Evolutionary conservation across 2,113 vertebrate species (phyloP).

Genomic region (Parotia lawesii): DNA sequence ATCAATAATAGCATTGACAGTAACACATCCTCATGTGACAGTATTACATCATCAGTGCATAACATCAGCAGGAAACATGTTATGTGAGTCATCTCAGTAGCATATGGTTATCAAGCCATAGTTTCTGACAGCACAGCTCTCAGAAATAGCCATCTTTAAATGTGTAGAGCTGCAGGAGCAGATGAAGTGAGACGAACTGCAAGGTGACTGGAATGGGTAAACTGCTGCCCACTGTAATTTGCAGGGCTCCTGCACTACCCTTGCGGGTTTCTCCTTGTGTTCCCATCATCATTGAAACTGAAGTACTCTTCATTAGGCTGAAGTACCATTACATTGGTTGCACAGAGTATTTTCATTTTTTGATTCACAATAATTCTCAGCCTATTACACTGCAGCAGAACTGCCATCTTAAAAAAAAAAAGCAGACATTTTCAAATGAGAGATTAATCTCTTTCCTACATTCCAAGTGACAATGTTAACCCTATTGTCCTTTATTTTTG

Average conservation of each 20-base stretch:
- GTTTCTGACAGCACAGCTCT: background rate
- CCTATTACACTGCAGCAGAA: background rate
- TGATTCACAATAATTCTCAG: background rate
- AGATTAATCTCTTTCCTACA: background rate
- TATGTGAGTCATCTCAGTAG: background rate
- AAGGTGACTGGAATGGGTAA: background rate
- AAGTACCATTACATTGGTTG: background rate
- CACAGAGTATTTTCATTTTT: background rate
- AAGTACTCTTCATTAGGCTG: conserved; percentile 30
- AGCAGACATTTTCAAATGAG: background rate
- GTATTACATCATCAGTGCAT: background rate
- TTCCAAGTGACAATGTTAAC: background rate
- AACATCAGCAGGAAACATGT: background rate
- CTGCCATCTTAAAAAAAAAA: background rate
- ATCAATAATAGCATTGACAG: background rate
- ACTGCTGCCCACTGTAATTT: background rate
- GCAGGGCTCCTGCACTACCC: background rate
- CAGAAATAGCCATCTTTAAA: background rate
- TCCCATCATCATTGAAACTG: background rate
- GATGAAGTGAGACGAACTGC: background rate
- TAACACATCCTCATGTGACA: background rate
- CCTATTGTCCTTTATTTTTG: background rate
- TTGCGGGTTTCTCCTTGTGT: background rate
- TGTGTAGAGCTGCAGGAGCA: background rate
- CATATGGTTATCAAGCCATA: background rate